Conservation (phyloP, 2,113 vertebrate genomes). For the Heteronetta atricapilla region DNA sequence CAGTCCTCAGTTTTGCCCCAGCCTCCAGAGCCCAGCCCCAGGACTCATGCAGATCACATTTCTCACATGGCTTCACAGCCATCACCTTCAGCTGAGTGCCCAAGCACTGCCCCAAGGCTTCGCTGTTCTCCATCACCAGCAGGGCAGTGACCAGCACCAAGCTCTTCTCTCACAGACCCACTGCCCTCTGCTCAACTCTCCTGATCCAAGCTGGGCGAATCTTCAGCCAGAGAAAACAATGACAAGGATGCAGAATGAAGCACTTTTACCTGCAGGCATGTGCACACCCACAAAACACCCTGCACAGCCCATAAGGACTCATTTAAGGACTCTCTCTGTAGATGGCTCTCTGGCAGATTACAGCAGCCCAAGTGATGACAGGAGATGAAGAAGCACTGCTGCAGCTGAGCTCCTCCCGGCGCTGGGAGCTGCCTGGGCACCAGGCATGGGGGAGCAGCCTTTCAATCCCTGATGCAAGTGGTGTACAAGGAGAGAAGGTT, state of each 20-base stretch:
- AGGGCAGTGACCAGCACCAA: background rate
- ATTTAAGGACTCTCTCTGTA: background rate
- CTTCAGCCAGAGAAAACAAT: background rate
- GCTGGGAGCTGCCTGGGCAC: background rate
- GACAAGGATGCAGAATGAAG: background rate
- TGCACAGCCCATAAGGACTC: accelerated
- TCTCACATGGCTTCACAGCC: background rate
- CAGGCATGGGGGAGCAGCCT: accelerated
- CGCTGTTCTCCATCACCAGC: accelerated
- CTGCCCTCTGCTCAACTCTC: background rate
- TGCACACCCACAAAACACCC: background rate
- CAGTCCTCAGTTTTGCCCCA: background rate
- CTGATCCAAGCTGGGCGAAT: background rate
- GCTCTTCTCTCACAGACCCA: background rate
- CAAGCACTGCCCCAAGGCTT: background rate
- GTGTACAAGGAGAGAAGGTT: background rate
- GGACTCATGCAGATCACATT: background rate
- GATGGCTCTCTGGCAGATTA: background rate
- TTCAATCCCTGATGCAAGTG: background rate
- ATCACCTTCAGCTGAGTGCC: background rate
- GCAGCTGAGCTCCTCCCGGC: background rate
- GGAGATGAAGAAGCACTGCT: background rate
- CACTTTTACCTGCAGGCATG: accelerated
- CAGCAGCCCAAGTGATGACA: background rate
- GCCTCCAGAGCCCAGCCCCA: no score